phyloP scores from a whole-genome alignment of 2,888 invertebrate genomes.

The Pseudococcus longispinus region DNA sequence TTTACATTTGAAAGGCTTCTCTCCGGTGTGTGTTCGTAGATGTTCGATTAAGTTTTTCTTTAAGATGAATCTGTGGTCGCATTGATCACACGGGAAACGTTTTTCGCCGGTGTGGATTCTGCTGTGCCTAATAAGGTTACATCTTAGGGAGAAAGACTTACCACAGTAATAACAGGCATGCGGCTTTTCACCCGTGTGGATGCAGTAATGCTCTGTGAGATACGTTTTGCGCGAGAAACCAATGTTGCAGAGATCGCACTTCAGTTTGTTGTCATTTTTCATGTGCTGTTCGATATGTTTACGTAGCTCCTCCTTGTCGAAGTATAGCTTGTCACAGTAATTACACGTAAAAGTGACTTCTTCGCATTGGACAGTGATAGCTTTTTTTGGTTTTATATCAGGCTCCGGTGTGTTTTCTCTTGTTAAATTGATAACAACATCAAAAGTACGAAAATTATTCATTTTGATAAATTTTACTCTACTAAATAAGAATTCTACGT shows the following conservation, averaged over 20 bases:
- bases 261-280: conserved; percentile 22
- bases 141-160: conserved; percentile 30
- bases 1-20: conserved; percentile 42
- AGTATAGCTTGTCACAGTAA: conserved; percentile 34
- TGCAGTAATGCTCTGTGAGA: conserved; percentile 22
- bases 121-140: conserved; percentile 42
- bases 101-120: conserved; percentile 52
- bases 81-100: conserved; percentile 23
- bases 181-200: conserved; percentile 40
- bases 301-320: not conserved
- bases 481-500: not conserved
- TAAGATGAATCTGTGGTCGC: not conserved
- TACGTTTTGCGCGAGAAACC: conserved; percentile 47
- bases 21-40: conserved; percentile 39
- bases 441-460: not conserved
- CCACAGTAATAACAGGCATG: conserved; percentile 29
- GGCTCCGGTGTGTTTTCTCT: not conserved
- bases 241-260: not conserved
- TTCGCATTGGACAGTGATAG: not conserved
- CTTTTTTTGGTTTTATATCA: not conserved
- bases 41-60: conserved; percentile 50
- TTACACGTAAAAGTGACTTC: not conserved
- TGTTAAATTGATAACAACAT: not conserved
- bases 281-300: not conserved
- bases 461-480: not conserved